Conservation (phyloP, 2,113 vertebrate species). For the Lathamus discolor region DNA sequence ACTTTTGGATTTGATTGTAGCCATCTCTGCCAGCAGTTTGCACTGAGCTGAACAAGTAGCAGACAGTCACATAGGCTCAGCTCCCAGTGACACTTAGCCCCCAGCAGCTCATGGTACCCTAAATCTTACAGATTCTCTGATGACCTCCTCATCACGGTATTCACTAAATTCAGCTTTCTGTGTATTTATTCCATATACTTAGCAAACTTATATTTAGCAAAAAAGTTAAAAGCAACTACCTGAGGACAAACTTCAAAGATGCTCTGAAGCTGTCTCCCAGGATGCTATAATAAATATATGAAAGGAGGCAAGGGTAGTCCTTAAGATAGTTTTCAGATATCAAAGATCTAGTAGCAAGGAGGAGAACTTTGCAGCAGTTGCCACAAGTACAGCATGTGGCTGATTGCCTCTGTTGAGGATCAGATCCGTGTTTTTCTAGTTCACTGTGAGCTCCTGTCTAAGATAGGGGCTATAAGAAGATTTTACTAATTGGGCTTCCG, state of each 20-base stretch:
- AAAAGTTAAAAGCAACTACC: background rate
- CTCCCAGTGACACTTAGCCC: background rate
- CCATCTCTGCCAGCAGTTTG: background rate
- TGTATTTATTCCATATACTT: background rate
- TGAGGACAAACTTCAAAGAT: background rate
- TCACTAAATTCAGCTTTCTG: background rate
- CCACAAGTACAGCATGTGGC: fast-evolving
- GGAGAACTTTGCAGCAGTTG: background rate
- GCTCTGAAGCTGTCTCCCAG: background rate
- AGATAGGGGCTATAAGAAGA: background rate
- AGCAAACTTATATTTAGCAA: background rate
- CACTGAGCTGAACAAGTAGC: background rate
- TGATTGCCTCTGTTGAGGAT: background rate
- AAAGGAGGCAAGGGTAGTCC: background rate
- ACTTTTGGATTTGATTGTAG: background rate
- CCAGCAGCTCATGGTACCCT: background rate
- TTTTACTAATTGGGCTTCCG: background rate
- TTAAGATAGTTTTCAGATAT: background rate
- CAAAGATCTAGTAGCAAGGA: background rate
- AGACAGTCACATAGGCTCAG: background rate
- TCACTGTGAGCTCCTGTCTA: background rate
- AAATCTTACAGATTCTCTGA: background rate
- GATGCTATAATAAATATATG: background rate
- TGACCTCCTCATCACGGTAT: background rate
- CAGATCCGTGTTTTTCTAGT: background rate